Base-by-base conservation (phyloP, 2,888 invertebrate species). In the Tipula lateralis region DNA sequence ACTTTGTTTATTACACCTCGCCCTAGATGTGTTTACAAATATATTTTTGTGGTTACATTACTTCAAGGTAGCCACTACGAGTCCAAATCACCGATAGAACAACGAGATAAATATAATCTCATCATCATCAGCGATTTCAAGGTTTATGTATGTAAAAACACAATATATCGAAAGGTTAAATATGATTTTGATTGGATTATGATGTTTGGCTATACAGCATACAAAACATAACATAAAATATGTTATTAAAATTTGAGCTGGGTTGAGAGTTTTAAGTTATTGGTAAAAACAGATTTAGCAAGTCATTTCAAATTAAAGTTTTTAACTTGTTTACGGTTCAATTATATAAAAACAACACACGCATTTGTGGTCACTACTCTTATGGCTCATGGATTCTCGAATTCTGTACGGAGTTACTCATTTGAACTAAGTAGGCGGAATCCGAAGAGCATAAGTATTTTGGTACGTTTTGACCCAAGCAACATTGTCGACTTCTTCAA, bases 101-200 rank as follows among this genome's bases (percentile, higher is more conserved):
- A 66, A 66, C 66, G 7, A 19, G 24, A 24, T 66, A 19, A 12
- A 66, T 66, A 24, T 66, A 66, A 66, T 66, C 66, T 66, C 66
- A 66, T 66, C 66, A 66, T 66, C 66, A 66, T 66, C 66, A 66
- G 24, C 24, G 66, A 66, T 66, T 66, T 66, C 66, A 66, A 66
- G 66, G 66, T 66, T 66, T 66, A 9, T 44, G 39, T 66, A 24
- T 66, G 12, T 66, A 24, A 66, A 66, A 66, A 24, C 24, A 66
- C 24, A 16, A 24, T 66, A 9, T 66, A n/a, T 66, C 24, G 66
- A 66, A 66, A 66, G 66, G 66, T 66, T 24, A 66, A 66, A 66
- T 66, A 66, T 66, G 66, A 9, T 66, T 24, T 13, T 66, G 66
- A 66, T 66, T 9, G 66, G 66, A 66, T 66, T 66, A 66, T 24